These are phyloP conservation scores for Gavia stellata DNA, from an alignment of 2,113 vertebrate species.

Conservation along the genomic window DNA sequence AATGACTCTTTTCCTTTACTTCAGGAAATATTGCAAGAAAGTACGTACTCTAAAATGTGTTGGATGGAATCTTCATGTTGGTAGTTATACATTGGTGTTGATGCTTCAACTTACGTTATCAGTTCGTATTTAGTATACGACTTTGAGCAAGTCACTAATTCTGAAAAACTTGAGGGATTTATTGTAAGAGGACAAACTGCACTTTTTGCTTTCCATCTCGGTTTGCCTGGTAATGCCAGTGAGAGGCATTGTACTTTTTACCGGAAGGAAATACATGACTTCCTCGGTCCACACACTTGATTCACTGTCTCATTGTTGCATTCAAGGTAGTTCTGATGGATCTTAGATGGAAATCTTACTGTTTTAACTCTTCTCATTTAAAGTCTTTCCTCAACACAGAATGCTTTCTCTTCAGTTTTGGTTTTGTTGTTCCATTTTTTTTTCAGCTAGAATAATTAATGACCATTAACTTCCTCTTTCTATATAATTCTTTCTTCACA, in stretches of 20 bases:
- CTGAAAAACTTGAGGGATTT: not conserved
- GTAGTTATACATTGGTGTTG: not conserved
- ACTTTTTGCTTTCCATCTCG: not conserved
- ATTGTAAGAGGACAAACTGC: not conserved
- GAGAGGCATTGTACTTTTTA: not conserved
- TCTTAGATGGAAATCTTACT: not conserved
- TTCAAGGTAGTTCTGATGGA: not conserved
- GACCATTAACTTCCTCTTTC: not conserved
- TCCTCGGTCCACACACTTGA: not conserved
- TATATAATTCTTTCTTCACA: not conserved
- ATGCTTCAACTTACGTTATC: not conserved
- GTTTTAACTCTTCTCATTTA: not conserved
- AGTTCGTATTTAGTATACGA: not conserved
- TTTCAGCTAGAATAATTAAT: not conserved
- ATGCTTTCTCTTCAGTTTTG: not conserved
- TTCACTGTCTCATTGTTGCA: not conserved
- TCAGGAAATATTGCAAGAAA: not conserved
- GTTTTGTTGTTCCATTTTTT: not conserved
- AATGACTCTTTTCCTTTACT: not conserved
- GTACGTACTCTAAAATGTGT: not conserved
- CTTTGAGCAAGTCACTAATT: not conserved
- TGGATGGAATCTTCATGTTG: not conserved
- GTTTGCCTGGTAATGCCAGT: not conserved
- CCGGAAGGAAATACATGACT: not conserved
- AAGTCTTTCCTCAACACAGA: not conserved